These are phyloP conservation scores for Kryphioiulus occultus DNA, from an alignment of 2,888 invertebrate species.

Conservation along the genomic window DNA sequence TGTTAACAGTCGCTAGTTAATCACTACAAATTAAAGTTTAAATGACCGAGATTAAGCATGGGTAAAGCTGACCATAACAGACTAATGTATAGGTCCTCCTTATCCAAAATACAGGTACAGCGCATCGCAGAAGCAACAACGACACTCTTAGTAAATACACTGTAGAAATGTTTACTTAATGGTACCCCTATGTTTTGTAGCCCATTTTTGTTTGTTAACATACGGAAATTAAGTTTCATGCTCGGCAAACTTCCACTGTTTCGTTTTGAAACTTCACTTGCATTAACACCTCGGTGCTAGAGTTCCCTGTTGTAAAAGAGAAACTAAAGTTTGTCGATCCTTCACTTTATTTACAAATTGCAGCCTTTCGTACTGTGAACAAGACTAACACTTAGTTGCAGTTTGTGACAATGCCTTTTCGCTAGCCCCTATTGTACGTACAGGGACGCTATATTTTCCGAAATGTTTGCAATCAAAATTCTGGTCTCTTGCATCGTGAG, in stretches of 20 bases:
- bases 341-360: not conserved
- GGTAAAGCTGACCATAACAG: not conserved
- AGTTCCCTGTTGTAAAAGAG: not conserved
- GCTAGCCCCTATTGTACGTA: not conserved
- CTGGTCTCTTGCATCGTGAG: not conserved
- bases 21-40: not conserved
- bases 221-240: not conserved
- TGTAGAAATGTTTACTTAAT: not conserved
- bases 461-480: not conserved
- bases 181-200: not conserved
- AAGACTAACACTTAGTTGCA: not conserved
- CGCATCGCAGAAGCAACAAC: not conserved
- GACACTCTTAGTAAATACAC: not conserved
- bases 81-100: not conserved
- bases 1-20: not conserved
- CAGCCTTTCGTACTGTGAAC: slow-evolving; percentile 16
- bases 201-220: not conserved
- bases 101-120: not conserved
- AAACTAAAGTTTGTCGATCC: not conserved
- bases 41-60: not conserved
- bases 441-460: not conserved
- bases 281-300: not conserved
- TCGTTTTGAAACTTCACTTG: not conserved
- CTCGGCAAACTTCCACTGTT: not conserved
- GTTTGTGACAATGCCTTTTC: not conserved